These are phyloP conservation scores for Ametastegia equiseti DNA, from an alignment of 2,888 invertebrate species.

Conservation along the genomic window DNA sequence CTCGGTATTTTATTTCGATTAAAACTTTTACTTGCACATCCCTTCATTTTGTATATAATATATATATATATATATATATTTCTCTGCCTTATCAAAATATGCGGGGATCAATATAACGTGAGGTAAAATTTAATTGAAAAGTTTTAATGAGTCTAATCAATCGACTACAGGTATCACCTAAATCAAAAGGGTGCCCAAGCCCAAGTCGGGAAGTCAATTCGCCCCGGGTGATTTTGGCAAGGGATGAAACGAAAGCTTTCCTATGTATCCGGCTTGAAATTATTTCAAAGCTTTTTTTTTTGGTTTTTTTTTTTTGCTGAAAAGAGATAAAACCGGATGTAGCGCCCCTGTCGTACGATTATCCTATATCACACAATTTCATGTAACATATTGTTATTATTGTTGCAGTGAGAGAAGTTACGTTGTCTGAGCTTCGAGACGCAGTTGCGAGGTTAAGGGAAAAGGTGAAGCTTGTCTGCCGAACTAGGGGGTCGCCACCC, in stretches of 20 bases:
- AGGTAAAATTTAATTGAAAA: slow-evolving; percentile 31
- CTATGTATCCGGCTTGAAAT: neutral
- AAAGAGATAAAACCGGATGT: neutral
- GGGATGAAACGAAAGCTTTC: neutral
- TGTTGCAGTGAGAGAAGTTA: slow-evolving; percentile 73
- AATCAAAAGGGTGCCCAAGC: slow-evolving; percentile 9
- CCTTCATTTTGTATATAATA: neutral
- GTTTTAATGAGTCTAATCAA: slow-evolving; percentile 36
- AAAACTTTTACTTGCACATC: slow-evolving; percentile 15
- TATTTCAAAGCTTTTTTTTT: neutral
- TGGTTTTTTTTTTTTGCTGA: neutral
- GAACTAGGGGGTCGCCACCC: slow-evolving; percentile 74
- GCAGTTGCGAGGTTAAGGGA: slow-evolving; percentile 74
- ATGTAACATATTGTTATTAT: slow-evolving; percentile 45
- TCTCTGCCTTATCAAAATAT: neutral
- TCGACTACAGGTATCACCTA: slow-evolving; percentile 8
- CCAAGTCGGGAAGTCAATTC: neutral
- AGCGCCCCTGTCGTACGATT: neutral
- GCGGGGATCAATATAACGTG: neutral
- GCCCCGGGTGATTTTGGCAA: neutral
- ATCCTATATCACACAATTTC: slow-evolving; percentile 9
- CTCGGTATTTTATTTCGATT: neutral
- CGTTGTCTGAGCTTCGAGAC: slow-evolving; percentile 75
- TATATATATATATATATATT: neutral
- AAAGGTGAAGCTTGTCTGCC: slow-evolving; percentile 74